These are phyloP conservation scores for Pseudochirops cupreus DNA, from an alignment of 2,797 vertebrate genomes.

Conservation along the genomic window DNA sequence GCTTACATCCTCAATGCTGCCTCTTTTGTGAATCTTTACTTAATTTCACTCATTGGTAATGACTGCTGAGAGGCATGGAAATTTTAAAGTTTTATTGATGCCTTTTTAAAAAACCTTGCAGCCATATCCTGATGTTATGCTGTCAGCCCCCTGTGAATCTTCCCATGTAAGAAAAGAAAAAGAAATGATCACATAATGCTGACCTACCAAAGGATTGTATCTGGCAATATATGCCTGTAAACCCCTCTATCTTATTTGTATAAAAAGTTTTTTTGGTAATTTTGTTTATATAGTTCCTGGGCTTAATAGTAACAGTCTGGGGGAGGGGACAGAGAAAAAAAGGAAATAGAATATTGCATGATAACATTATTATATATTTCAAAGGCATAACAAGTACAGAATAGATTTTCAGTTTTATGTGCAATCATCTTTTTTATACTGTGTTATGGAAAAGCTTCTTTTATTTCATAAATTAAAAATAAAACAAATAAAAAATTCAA, in stretches of 20 bases:
- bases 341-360: no score
- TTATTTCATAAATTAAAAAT: not conserved
- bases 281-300: no score
- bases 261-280: no score
- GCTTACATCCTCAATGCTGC: not conserved
- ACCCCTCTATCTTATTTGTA: not conserved
- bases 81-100: not conserved
- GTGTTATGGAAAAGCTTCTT: not conserved
- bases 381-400: not conserved
- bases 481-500: not conserved
- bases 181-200: not conserved
- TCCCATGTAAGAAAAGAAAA: not conserved
- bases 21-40: not conserved
- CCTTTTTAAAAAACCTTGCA: not conserved
- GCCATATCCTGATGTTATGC: not conserved
- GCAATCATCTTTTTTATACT: not conserved
- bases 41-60: not conserved
- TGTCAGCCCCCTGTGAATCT: not conserved
- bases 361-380: not conserved
- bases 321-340: no score
- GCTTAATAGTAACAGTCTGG: no score
- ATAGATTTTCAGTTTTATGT: not conserved
- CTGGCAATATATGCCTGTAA: not conserved
- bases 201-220: not conserved
- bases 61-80: not conserved